Evolutionary conservation across 2,888 invertebrate species (phyloP).

Genomic region (Drosophila neotestacea): DNA sequence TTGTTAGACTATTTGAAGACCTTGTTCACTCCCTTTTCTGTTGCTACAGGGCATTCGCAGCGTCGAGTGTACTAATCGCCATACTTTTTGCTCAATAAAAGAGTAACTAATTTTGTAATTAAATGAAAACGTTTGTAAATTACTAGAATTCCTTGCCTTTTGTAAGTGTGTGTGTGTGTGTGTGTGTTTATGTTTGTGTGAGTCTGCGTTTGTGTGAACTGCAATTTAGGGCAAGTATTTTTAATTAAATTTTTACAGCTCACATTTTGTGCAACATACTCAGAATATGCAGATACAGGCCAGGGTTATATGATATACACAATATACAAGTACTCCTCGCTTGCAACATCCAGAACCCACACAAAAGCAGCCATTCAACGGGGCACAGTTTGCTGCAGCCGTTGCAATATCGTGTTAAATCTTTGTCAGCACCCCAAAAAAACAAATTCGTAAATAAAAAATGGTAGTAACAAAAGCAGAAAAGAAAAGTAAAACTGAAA

Average conservation of each 20-base stretch:
- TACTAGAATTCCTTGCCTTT: constrained; percentile 63
- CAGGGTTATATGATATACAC: constrained; percentile 24
- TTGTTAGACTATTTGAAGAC: too few relatives aligned
- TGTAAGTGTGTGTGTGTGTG: constrained; percentile 16
- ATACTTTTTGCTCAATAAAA: constrained; percentile 25
- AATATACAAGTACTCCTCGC: background rate
- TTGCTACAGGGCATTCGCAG: constrained; percentile 18
- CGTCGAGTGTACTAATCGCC: background rate
- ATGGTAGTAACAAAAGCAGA: constrained; percentile 7
- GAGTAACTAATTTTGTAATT: constrained; percentile 72
- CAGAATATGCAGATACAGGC: constrained; percentile 23
- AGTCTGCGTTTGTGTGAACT: constrained; percentile 15
- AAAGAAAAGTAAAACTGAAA: constrained; percentile 8
- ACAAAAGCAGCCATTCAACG: background rate
- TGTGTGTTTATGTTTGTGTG: background rate
- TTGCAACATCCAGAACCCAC: constrained; percentile 3
- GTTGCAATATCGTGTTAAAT: constrained; percentile 38
- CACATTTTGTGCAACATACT: constrained; percentile 39
- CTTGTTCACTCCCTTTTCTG: background rate
- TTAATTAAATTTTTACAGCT: constrained; percentile 71
- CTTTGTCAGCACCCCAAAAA: constrained; percentile 26
- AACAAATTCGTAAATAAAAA: constrained; percentile 7
- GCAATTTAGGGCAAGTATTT: constrained; percentile 74
- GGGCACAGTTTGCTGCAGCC: constrained; percentile 12
- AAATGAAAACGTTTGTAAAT: constrained; percentile 66